Conservation (phyloP, 2,113 vertebrate species). For the Pyrgilauda ruficollis region DNA sequence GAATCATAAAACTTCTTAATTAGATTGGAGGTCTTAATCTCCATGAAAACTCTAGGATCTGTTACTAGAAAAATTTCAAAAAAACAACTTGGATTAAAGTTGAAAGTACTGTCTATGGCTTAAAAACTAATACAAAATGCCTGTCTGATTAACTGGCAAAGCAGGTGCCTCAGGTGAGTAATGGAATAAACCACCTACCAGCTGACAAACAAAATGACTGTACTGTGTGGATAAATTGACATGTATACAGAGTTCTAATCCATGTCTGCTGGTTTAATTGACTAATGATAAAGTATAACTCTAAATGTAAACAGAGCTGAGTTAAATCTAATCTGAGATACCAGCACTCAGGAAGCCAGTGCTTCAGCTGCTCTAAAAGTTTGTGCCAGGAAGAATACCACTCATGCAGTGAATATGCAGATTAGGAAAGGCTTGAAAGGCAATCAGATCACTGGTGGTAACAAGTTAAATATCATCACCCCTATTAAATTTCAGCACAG, state of each 20-base stretch:
- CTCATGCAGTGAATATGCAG: not conserved
- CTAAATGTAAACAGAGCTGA: not conserved
- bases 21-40: not conserved
- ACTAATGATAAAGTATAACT: not conserved
- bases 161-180: constrained; percentile 12
- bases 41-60: not conserved
- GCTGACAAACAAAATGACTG: not conserved
- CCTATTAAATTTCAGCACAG: not conserved
- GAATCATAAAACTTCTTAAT: not conserved
- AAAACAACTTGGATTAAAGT: not conserved
- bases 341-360: not conserved
- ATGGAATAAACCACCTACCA: constrained; percentile 4
- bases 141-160: not conserved
- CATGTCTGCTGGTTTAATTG: not conserved
- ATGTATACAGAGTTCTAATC: not conserved
- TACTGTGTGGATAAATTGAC: not conserved
- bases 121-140: not conserved
- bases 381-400: not conserved
- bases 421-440: constrained; percentile 2
- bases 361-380: not conserved
- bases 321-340: not conserved
- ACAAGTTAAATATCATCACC: not conserved
- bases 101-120: not conserved
- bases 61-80: not conserved
- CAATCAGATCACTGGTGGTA: not conserved